Conservation (phyloP, 2,888 invertebrate species). For the Trissonchulus sp. region DNA sequence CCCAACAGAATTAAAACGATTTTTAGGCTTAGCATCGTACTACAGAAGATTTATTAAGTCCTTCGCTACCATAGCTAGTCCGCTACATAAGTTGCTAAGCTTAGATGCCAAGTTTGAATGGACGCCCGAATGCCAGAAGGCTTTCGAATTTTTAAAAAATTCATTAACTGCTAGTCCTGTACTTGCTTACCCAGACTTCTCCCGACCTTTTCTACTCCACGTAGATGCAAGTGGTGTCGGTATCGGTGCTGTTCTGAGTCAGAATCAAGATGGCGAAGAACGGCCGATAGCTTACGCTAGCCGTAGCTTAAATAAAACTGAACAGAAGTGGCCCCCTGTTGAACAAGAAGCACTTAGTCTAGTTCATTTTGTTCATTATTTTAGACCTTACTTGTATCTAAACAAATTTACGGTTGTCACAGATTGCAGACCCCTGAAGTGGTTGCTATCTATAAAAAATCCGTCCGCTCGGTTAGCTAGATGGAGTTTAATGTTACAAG, state of each 20-base stretch:
- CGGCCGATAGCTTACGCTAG: constrained; percentile 41
- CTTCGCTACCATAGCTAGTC: not conserved
- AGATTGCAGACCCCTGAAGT: constrained; percentile 33
- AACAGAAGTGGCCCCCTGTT: constrained; percentile 39
- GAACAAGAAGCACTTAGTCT: constrained; percentile 40
- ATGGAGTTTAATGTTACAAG: constrained; percentile 55
- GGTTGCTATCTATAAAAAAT: constrained; percentile 48
- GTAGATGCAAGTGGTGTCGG: constrained; percentile 41
- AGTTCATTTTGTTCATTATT: constrained; percentile 36
- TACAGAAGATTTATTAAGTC: constrained; percentile 3
- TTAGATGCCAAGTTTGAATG: not conserved
- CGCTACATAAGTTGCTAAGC: constrained; percentile 1
- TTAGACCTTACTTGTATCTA: constrained; percentile 28
- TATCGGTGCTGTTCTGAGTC: constrained; percentile 41
- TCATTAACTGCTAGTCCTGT: constrained; percentile 32
- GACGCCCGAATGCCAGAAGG: constrained; percentile 17
- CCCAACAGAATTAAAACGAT: not conserved
- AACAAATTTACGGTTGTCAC: constrained; percentile 26
- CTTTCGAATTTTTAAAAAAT: constrained; percentile 33
- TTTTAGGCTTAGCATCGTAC: not conserved
- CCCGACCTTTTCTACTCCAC: constrained; percentile 35
- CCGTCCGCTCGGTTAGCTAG: constrained; percentile 54
- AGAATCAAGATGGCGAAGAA: constrained; percentile 31
- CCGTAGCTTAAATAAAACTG: constrained; percentile 35
- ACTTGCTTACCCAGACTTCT: constrained; percentile 37